Evolutionary conservation across 2,113 vertebrate species (phyloP).

Genomic region (Neomonachus schauinslandi): DNA sequence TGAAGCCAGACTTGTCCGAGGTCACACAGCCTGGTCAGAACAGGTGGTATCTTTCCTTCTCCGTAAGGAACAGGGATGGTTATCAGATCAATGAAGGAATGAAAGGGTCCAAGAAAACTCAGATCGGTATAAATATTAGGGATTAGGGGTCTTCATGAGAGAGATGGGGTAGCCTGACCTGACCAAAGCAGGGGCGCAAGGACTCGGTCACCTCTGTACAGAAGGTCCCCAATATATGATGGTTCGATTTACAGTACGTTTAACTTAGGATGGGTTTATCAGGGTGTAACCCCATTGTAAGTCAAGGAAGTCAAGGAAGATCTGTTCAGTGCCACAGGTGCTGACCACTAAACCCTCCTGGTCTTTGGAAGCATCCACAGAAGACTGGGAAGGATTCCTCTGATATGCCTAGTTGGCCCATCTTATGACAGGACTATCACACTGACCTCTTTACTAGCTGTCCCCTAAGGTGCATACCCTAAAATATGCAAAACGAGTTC

Average conservation of each 20-base stretch:
- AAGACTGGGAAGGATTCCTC: background rate
- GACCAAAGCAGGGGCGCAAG: background rate
- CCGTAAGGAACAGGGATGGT: background rate
- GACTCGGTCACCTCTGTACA: background rate
- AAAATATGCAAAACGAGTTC: background rate
- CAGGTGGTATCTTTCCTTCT: background rate
- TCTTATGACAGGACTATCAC: background rate
- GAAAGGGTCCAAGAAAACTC: background rate
- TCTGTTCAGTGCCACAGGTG: background rate
- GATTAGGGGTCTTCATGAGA: background rate
- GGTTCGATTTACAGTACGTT: background rate
- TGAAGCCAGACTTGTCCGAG: background rate
- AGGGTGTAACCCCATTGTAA: background rate
- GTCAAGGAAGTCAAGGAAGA: background rate
- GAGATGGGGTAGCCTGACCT: background rate
- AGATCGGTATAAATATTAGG: background rate
- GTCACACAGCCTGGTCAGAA: background rate
- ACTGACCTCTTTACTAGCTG: background rate
- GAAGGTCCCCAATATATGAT: background rate
- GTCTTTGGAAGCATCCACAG: background rate
- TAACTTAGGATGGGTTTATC: background rate
- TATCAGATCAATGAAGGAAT: background rate
- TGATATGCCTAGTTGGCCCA: background rate
- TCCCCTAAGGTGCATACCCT: background rate
- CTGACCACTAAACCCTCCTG: background rate